Evolutionary conservation across 2,113 vertebrate species (phyloP).

Genomic region (Catharus fuscescens): DNA sequence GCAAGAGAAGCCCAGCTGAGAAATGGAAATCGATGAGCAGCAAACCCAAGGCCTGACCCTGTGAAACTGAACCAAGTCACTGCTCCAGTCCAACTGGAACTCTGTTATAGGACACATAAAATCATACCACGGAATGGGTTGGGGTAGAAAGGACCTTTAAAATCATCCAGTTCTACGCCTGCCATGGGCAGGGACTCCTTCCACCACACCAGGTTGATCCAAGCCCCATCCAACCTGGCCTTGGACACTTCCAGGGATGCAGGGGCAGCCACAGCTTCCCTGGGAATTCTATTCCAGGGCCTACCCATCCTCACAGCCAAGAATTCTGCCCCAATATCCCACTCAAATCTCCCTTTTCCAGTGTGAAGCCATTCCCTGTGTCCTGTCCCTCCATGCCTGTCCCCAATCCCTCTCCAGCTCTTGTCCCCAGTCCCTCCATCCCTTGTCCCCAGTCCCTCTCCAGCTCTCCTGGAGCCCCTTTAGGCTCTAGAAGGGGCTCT

Average conservation of each 20-base stretch:
- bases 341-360: rapidly evolving
- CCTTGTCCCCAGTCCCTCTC: background rate
- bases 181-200: background rate
- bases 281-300: rapidly evolving
- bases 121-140: background rate
- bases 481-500: background rate
- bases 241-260: background rate
- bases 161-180: rapidly evolving
- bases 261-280: background rate
- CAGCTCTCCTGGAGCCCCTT: background rate
- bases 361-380: background rate
- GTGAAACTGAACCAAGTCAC: background rate
- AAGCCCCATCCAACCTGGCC: rapidly evolving
- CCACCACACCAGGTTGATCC: rapidly evolving
- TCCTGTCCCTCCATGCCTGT: background rate
- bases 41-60: background rate
- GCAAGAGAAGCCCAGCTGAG: background rate
- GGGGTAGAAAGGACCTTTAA: background rate
- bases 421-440: background rate
- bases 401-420: no score
- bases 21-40: background rate
- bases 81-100: background rate
- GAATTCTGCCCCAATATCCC: background rate
- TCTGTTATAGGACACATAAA: background rate
- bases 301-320: rapidly evolving